These are phyloP conservation scores for Anguilla megastoma DNA, from an alignment of 2,797 vertebrate species.

Conservation along the genomic window DNA sequence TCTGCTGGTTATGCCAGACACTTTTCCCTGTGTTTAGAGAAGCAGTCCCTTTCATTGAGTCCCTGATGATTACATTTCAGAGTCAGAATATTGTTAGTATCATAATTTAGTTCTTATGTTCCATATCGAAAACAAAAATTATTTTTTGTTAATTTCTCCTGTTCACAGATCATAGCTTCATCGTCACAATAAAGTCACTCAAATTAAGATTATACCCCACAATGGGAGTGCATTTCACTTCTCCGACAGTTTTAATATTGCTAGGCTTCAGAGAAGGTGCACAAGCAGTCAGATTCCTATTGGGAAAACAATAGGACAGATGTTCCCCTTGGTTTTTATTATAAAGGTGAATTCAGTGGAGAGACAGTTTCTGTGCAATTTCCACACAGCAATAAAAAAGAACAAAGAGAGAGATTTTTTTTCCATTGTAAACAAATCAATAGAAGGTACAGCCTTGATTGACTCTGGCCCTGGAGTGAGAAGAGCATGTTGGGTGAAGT, in stretches of 20 bases:
- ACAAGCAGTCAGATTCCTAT: background rate
- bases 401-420: conserved; percentile 5
- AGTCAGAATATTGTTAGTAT: background rate
- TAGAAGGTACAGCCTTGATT: background rate
- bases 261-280: background rate
- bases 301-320: background rate
- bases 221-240: background rate
- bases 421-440: conserved; percentile 15
- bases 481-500: background rate
- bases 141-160: background rate
- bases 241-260: background rate
- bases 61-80: background rate
- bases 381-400: background rate
- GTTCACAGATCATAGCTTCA: background rate
- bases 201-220: background rate
- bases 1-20: background rate
- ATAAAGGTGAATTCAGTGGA: background rate
- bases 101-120: background rate
- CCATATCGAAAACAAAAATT: background rate
- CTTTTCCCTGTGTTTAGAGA: background rate
- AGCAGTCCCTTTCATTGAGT: background rate
- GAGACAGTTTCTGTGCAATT: background rate
- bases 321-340: background rate
- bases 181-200: background rate
- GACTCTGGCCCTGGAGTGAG: background rate